Evolutionary conservation across 2,888 invertebrate genomes (phyloP).

Genomic region (Bellardia pandia): DNA sequence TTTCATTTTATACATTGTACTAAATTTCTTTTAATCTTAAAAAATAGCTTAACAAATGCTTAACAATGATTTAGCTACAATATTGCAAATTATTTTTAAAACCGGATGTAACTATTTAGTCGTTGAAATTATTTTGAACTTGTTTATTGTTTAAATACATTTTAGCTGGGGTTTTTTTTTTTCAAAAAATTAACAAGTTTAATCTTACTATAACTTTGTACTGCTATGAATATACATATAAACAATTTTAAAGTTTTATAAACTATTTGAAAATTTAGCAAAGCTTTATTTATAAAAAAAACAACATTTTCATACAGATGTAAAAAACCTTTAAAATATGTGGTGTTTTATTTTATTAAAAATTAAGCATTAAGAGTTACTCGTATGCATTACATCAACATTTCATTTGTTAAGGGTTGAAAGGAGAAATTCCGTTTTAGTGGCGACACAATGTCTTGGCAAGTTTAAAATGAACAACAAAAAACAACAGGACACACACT

Average conservation of each 20-base stretch:
- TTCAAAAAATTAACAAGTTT: not conserved
- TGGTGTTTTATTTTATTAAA: not conserved
- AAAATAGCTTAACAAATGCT: not conserved
- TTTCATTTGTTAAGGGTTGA: constrained; percentile 9
- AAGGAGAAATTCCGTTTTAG: constrained; percentile 2
- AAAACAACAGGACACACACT: constrained; percentile 26
- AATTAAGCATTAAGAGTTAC: not conserved
- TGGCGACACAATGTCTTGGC: constrained; percentile 24
- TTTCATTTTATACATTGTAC: not conserved
- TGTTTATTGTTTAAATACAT: not conserved
- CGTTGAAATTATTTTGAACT: not conserved
- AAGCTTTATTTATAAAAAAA: too few species aligned
- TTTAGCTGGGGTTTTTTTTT: not conserved
- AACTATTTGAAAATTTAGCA: too few species aligned
- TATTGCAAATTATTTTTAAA: constrained; percentile 15
- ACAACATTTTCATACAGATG: too few species aligned
- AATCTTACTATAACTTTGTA: not conserved
- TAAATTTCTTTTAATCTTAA: not conserved
- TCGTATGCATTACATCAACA: not conserved
- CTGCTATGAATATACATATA: too few species aligned
- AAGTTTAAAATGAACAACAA: constrained; percentile 12
- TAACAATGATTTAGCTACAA: not conserved
- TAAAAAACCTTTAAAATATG: not conserved
- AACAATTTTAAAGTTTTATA: too few species aligned
- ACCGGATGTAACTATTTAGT: constrained; percentile 12